Conservation (phyloP, 2,113 vertebrate genomes). For the Athene cunicularia region DNA sequence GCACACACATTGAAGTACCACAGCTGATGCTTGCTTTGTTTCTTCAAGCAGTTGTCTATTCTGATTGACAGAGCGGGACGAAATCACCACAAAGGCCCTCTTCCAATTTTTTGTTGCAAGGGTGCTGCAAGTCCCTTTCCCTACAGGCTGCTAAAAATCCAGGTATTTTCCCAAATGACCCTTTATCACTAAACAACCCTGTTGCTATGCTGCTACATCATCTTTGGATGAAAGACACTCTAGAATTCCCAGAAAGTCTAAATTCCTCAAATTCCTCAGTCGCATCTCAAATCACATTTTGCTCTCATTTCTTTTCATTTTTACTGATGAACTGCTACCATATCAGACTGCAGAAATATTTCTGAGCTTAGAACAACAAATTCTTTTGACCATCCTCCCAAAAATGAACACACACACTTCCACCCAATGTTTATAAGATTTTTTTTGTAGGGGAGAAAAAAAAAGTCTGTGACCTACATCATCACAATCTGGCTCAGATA, state of each 20-base stretch:
- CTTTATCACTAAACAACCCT: not conserved
- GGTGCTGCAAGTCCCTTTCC: not conserved
- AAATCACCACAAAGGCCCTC: not conserved
- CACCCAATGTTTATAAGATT: not conserved
- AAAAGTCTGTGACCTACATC: not conserved
- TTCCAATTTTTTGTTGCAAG: not conserved
- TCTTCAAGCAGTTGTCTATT: not conserved
- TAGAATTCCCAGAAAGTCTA: not conserved
- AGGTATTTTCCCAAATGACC: not conserved
- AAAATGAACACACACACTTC: not conserved
- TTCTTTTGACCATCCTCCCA: not conserved
- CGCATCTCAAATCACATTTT: not conserved
- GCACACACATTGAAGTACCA: not conserved
- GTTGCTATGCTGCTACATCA: not conserved
- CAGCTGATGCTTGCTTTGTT: not conserved
- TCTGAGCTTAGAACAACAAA: not conserved
- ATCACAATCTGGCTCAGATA: not conserved
- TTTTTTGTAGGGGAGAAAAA: not conserved
- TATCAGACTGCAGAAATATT: not conserved
- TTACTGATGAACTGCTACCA: not conserved
- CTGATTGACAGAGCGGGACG: not conserved
- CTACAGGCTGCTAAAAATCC: not conserved
- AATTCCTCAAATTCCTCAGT: not conserved
- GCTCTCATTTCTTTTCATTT: not conserved
- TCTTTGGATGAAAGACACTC: not conserved